Evolutionary conservation across 2,888 invertebrate genomes (phyloP), one percentile per base, ranked within the genome.

Genomic region (Tenthredo mesomela): DNA sequence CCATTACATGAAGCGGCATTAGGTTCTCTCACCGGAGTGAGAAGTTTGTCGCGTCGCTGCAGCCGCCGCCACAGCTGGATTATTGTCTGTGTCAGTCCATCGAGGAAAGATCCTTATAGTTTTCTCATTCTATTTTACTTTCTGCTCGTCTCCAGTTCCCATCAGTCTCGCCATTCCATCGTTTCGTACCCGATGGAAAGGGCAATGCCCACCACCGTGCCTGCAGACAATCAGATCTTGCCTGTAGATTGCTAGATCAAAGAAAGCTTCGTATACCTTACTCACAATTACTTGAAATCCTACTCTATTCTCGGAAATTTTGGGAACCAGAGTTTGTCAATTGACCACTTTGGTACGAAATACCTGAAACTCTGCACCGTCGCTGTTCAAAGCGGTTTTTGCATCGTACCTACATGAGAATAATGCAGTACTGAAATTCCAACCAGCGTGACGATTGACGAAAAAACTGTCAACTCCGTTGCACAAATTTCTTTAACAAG

Each of bases 41-140:
- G 80, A 80, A 80, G 58, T 58, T 78, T 9, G n/a, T 33, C 78
- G 33, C 29, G n/a, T 78, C 54, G 54, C n/a, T n/a, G n/a, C 29
- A 61, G 61, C 33, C n/a, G n/a, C 21, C 10, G 21, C 47, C 33
- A 15, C 40, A 80, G 58, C 40, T 37, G 29, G n/a, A 77, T 54
- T 50, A 4, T 77, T 77, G 54, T 77, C 33, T 18, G 25, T 73
- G 73, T 18, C 73, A 54, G 58, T 61, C 61, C 21, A 80, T n/a
- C 61, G n/a, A 6, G 40, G 61, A 80, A 80, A 80, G 80, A 61
- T 80, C 40, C 18, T 80, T 40, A 80, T 61, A 40, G n/a, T 40
- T 58, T 21, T n/a, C 37, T 58, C 58, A 61, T 40, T 40, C 80
- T 80, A 80, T 80, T 58, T 80, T 80, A 77, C 61, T 58, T 80